Base-by-base conservation (phyloP, 1,140 invertebrate species). In the Eriosoma lanigerum region DNA sequence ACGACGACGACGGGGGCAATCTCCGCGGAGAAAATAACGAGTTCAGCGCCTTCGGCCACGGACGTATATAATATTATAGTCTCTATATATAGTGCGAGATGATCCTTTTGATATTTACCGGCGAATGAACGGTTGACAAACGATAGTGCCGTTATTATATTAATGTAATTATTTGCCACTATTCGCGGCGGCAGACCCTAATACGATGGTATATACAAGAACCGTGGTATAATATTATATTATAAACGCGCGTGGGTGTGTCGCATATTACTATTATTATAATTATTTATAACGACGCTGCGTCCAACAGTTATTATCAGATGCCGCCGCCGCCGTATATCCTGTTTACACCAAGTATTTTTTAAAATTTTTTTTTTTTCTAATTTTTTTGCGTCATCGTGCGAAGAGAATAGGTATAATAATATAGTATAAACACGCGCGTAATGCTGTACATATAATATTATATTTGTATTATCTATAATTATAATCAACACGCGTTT, bases 11-110 rank as follows among this genome's bases (percentile, higher is more conserved):
- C 10, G 4, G 21, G 13, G 24, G 56, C 58, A 15, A 29, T 60
- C 58, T 19, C 1, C 15, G 58, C 60, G 60, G 17, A 29, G 60
- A 8, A 32, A 68, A 68, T 12, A 68, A 44, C 64, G 64, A 68
- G 64, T 68, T 68, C 46, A 68, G 38, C 64, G 64, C 64, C 64
- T 26, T 68, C 64, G 64, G 38, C n/a, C 21, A n/a, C 19, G n/a
- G 52, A 56, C n/a, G 19, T 8, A 5, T 56, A 12, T 12, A n/a
- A 56, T n/a, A n/a, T n/a, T n/a, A n/a, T n/a, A n/a, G n/a, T n/a
- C n/a, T n/a, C n/a, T n/a, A n/a, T n/a, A n/a, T n/a, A n/a, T n/a
- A n/a, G n/a, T n/a, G 10, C n/a, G 12, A 13, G 12, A 17, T 32
- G 12, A 17, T 32, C 64, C 8, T 38, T 68, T 68, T 68, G 64